Conservation (phyloP, 2,888 invertebrate genomes). For the Yponomeuta plumbellus region DNA sequence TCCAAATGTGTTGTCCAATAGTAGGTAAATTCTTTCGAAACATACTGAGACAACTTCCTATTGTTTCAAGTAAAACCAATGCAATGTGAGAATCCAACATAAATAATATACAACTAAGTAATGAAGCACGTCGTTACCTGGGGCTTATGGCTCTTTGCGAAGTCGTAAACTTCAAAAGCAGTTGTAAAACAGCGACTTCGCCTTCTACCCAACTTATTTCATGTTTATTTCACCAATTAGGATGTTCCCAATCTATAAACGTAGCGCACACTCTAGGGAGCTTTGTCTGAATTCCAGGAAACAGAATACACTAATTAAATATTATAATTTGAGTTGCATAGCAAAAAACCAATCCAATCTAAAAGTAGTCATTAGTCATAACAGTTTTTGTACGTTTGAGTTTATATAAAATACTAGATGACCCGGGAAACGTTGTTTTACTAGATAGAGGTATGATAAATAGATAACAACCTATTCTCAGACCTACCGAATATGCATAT, state of each 20-base stretch:
- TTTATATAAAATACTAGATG: no score
- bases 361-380: no score
- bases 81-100: conserved; percentile 32
- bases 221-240: conserved; percentile 23
- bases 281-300: not conserved
- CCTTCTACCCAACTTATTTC: conserved; percentile 20
- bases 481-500: no score
- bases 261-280: not conserved
- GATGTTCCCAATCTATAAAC: conserved; percentile 8
- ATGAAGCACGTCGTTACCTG: conserved; percentile 54
- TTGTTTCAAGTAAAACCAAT: conserved; percentile 3
- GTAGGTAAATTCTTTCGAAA: no score
- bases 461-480: no score
- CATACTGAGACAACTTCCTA: not conserved
- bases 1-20: no score
- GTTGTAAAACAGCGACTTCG: conserved; percentile 34
- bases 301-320: not conserved
- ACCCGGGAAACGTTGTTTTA: no score
- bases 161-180: conserved; percentile 42
- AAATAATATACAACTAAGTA: conserved; percentile 57
- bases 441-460: no score
- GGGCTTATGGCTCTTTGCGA: conserved; percentile 44
- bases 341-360: no score
- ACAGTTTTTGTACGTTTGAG: no score
- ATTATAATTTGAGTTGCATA: no score